Evolutionary conservation across 2,888 invertebrate species (phyloP), one percentile per base, ranked within the genome.

Genomic region (Hirtodrosophila alboralis): DNA sequence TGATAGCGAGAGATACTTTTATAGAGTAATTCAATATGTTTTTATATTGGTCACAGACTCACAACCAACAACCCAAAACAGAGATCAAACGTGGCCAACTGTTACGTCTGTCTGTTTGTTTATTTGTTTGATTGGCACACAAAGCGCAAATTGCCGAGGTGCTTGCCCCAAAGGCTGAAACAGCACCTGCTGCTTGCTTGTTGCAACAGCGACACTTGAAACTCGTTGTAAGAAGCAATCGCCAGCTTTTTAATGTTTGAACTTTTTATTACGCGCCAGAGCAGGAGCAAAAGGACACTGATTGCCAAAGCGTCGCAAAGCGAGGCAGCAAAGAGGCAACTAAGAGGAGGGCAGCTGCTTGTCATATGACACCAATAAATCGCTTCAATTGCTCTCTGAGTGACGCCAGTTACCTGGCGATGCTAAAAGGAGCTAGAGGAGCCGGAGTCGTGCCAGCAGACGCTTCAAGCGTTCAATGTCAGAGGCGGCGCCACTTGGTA

Each of bases 321-420:
- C 9, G 9, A 4, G 16, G n/a, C 21, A 10, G 9, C 6, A 1
- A 26, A 6, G n/a, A 18, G 7, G 9, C 6, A 1, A 26, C 6
- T 8, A 18, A 4, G 8, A 10, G 36, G 16, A 26, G 54, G 43
- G 49, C 58, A 49, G 72, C 62, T 72, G 79, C 85, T 72, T 81
- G 81, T 83, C 84, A 83, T 84, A 81, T 83, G 84, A 83, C 86
- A 83, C 83, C 83, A 84, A 83, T 83, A 83, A 83, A 83, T 83
- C 83, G 83, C 83, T 86, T 83, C 86, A 83, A 86, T 83, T 86
- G 84, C 81, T 73, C 73, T 75, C 81, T 84, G 81, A 80, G 68
- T 84, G 86, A 67, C 81, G 67, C 74, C 73, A 71, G 71, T 54
- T 64, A 64, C 59, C 58, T 45, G 48, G 13, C 14, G 14, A 14